Evolutionary conservation across 2,888 invertebrate genomes (phyloP), one percentile per base, ranked within the genome.

Genomic region (Agrochola macilenta): DNA sequence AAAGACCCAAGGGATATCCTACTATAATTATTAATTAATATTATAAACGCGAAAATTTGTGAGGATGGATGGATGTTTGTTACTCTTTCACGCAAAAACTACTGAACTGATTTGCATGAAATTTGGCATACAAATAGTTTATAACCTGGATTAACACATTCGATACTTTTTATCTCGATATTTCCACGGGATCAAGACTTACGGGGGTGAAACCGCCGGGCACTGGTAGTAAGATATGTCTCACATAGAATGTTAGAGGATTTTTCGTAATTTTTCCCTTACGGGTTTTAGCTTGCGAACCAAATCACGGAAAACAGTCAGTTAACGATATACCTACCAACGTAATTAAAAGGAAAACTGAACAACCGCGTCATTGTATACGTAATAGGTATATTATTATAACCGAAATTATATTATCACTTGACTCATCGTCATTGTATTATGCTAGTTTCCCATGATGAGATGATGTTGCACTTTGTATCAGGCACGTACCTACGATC

Each of bases 401-500:
- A 60, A 60, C 30, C 60, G 20, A 60, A 60, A 60, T 30, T 26
- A 61, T 46, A 46, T 43, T 64, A 58, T 30, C 30, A 52, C 23
- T 35, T 61, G 54, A 23, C 12, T 61, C 20, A 20, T 58, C 26
- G 26, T 68, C 26, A 83, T 71, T 78, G 20, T 58, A 17, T 52
- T 58, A 17, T 52, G 49, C 11, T 14, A 73, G 70, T 72, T 71
- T 66, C 43, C 20, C 60, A 74, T 66, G 43, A 63, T 52, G 35
- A 11, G 8, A 73, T 58, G 79, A 73, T 60, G 20, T 9, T 57
- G 79, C 60, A 83, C 14, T 78, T 65, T 72, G 71, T 57, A 26
- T 35, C 78, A 76, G 54, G 43, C 49, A 43, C 26, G 17, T 63
- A 52, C 46, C 11, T 17, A 46, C 2, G 14, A 57, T 30, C 35